Conservation (phyloP, 2,888 invertebrate genomes). For the Nesidiocoris tenuis region DNA sequence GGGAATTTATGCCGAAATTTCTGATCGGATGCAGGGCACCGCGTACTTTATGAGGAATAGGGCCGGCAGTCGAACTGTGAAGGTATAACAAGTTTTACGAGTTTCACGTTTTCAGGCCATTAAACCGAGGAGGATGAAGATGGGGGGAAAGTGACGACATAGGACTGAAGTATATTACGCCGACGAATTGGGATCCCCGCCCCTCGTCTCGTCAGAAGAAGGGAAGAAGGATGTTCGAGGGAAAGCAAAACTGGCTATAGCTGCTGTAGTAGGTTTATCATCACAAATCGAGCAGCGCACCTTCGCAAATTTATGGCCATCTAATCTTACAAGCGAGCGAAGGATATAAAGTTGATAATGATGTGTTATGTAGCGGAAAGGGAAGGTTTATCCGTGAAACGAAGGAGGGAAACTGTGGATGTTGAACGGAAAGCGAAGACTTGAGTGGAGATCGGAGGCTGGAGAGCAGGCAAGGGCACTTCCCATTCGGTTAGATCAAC, state of each 20-base stretch:
- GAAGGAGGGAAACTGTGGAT: not conserved
- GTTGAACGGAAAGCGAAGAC: too few species aligned
- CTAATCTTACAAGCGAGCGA: conserved; percentile 42
- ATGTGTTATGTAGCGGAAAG: conserved; percentile 48
- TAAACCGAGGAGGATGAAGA: not conserved
- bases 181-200: not conserved
- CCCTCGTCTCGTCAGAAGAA: not conserved
- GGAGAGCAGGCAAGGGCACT: not conserved
- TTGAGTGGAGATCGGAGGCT: not conserved
- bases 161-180: not conserved
- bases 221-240: not conserved
- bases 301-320: conserved; percentile 40
- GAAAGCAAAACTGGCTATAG: not conserved
- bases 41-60: too few species aligned
- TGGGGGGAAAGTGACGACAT: not conserved
- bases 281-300: not conserved
- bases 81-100: not conserved
- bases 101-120: not conserved
- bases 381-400: conserved; percentile 44
- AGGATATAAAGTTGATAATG: conserved; percentile 46
- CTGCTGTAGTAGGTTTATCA: not conserved
- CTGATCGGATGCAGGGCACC: too few species aligned
- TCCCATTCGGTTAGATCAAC: not conserved
- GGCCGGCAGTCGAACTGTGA: not conserved
- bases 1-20: too few species aligned